These are phyloP conservation scores for Mystacides longicornis DNA, from an alignment of 2,888 invertebrate species.

Conservation along the genomic window DNA sequence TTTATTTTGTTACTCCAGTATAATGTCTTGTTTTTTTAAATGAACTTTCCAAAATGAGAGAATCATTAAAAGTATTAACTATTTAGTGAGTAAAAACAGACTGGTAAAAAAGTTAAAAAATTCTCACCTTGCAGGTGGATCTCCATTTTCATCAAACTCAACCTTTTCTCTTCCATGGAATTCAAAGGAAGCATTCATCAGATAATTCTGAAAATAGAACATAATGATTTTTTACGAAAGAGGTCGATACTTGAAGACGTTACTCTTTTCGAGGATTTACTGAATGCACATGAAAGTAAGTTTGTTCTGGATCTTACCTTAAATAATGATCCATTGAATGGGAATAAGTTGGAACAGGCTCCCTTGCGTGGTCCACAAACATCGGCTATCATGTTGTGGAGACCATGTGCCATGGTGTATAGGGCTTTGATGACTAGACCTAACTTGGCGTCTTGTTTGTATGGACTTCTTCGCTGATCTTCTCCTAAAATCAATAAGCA, in stretches of 20 bases:
- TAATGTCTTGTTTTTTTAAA: too few relatives aligned
- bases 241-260: background rate
- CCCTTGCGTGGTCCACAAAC: constrained; percentile 51
- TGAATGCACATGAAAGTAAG: background rate
- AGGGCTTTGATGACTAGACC: constrained; percentile 74
- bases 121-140: constrained; percentile 70
- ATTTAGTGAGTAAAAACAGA: too few relatives aligned
- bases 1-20: too few relatives aligned
- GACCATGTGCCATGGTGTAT: constrained; percentile 65
- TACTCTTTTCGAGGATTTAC: background rate
- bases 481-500: too few relatives aligned
- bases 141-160: constrained; percentile 66
- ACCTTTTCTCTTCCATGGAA: constrained; percentile 56
- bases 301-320: constrained; percentile 36
- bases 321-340: constrained; percentile 64
- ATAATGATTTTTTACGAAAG: background rate
- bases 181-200: constrained; percentile 63
- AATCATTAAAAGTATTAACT: background rate
- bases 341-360: constrained; percentile 57
- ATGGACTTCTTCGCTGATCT: constrained; percentile 48
- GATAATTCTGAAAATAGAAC: constrained; percentile 47
- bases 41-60: too few relatives aligned
- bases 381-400: constrained; percentile 61
- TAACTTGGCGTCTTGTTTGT: constrained; percentile 69
- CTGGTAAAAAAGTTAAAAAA: too few relatives aligned